phyloP scores from a whole-genome alignment of 2,113 vertebrate genomes.

The Psammodynastes pulverulentus region DNA sequence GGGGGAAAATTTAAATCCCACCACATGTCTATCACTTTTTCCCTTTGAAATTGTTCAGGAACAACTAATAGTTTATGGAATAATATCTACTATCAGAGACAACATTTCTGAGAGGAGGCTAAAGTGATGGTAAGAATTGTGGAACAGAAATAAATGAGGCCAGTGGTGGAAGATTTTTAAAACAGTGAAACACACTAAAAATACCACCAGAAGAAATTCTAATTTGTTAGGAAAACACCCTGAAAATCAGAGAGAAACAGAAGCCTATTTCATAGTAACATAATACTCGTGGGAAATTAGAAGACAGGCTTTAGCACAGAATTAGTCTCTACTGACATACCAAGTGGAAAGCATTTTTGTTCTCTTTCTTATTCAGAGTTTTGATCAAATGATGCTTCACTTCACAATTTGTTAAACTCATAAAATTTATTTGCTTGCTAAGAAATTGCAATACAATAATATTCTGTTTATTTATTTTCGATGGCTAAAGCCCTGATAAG shows the following conservation, averaged over 20 bases:
- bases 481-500: background rate
- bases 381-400: background rate
- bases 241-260: background rate
- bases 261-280: background rate
- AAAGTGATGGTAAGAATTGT: background rate
- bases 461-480: background rate
- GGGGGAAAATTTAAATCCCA: background rate
- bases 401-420: background rate
- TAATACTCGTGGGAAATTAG: background rate
- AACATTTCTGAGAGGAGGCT: background rate
- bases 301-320: background rate
- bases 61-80: background rate
- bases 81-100: background rate
- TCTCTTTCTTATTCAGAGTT: background rate
- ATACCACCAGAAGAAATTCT: background rate
- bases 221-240: background rate
- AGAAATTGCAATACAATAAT: background rate
- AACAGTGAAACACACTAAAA: background rate
- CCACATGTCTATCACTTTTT: background rate
- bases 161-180: background rate
- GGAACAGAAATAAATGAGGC: background rate
- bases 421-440: background rate
- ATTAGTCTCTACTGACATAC: background rate
- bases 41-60: background rate
- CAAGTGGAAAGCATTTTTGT: background rate